Evolutionary conservation across 2,888 invertebrate genomes (phyloP).

Genomic region (Crocallis elinguaria): DNA sequence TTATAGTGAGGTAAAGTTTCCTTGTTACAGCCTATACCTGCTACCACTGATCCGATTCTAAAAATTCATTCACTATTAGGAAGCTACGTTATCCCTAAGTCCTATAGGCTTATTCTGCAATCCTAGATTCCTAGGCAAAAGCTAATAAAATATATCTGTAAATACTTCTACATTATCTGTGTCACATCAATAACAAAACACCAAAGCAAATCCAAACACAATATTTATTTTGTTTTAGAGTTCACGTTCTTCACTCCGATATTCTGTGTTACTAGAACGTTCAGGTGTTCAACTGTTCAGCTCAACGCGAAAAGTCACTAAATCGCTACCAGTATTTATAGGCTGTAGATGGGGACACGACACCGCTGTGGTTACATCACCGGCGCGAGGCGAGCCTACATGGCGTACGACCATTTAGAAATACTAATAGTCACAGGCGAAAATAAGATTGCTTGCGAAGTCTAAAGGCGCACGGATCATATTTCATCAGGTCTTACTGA

Average conservation of each 20-base stretch:
- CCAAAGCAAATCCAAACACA: neutral
- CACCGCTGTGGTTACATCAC: conserved; percentile 35
- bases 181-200: no score
- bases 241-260: neutral
- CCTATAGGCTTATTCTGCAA: no score
- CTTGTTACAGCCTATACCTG: no score
- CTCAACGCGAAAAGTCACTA: conserved; percentile 46
- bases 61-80: no score
- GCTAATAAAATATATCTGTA: no score
- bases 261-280: conserved; percentile 7
- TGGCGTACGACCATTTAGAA: conserved; percentile 3
- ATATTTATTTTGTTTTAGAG: neutral
- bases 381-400: conserved; percentile 35
- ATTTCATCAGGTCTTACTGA: neutral
- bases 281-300: conserved; percentile 12
- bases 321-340: conserved; percentile 65
- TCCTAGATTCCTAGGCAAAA: no score
- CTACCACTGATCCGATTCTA: no score
- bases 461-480: neutral
- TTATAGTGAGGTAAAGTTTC: no score
- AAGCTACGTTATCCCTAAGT: no score
- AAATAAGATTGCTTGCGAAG: neutral
- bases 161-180: no score
- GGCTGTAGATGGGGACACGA: conserved; percentile 42
- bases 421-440: neutral